phyloP scores from a whole-genome alignment of 2,797 vertebrate genomes.

The Sphenodon punctatus region DNA sequence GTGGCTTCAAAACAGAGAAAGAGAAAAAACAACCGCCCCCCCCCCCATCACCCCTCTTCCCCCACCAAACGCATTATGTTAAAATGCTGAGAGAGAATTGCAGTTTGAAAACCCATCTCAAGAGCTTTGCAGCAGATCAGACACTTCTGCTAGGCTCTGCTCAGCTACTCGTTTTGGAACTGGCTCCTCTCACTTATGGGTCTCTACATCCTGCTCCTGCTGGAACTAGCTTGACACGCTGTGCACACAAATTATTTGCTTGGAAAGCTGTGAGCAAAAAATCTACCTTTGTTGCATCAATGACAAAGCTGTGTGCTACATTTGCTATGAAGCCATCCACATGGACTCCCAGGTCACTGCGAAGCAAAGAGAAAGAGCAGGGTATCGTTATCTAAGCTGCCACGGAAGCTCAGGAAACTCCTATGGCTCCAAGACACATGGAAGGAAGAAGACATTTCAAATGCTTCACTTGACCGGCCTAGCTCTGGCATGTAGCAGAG shows the following conservation, averaged over 20 bases:
- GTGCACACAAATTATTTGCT: neutral
- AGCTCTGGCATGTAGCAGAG: neutral
- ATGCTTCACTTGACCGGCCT: rapidly evolving
- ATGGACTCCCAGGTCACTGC: conserved; percentile 94
- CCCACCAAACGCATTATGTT: no score
- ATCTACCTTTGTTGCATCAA: conserved; percentile 89
- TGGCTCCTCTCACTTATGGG: neutral
- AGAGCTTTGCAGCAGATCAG: no score
- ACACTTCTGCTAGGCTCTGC: neutral
- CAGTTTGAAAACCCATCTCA: no score
- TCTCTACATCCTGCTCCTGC: neutral
- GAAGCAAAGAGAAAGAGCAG: conserved; percentile 14
- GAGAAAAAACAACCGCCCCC: no score
- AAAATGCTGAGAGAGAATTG: no score
- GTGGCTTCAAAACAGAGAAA: neutral
- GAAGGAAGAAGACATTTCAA: neutral
- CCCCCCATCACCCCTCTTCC: no score
- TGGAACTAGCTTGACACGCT: neutral
- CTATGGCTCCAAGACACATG: neutral
- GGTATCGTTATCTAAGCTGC: neutral
- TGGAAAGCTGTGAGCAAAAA: neutral
- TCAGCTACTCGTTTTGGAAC: neutral
- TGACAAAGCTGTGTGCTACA: conserved; percentile 92
- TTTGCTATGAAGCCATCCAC: conserved; percentile 97
- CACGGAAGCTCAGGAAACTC: rapidly evolving